Evolutionary conservation across 2,113 vertebrate genomes (phyloP).

Genomic region (Zingel zingel): DNA sequence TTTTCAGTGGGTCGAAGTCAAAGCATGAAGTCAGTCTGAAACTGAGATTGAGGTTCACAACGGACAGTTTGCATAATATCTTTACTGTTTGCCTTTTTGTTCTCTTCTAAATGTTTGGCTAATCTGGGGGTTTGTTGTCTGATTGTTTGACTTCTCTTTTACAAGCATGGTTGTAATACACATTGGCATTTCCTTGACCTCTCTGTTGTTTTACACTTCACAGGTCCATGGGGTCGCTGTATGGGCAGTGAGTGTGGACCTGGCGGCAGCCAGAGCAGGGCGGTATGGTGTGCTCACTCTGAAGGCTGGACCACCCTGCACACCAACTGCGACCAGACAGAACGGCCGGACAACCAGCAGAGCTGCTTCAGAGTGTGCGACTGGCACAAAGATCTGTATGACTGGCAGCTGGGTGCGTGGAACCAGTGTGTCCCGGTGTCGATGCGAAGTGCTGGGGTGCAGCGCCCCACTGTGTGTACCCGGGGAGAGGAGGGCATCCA

Average conservation of each 20-base stretch:
- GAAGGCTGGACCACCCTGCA: constrained; percentile 97
- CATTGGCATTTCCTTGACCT: constrained; percentile 1
- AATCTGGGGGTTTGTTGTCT: neutral
- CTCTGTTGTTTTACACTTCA: constrained; percentile 38
- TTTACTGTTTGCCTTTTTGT: neutral
- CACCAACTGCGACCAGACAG: constrained; percentile 90
- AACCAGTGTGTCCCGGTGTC: constrained; percentile 91
- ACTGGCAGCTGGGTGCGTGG: constrained; percentile 95
- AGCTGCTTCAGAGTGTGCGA: constrained; percentile 95
- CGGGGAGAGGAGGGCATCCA: constrained; percentile 95
- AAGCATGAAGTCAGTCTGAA: neutral
- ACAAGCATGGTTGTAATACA: neutral
- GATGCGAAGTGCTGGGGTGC: constrained; percentile 79
- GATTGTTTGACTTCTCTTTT: neutral
- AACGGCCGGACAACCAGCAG: constrained; percentile 93
- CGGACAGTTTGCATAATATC: too few species aligned
- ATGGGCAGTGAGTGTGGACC: constrained; percentile 98
- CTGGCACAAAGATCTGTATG: constrained; percentile 95
- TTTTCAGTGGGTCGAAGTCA: neutral
- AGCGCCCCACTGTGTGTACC: constrained; percentile 84
- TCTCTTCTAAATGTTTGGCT: neutral
- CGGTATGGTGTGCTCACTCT: constrained; percentile 95
- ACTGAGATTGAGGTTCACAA: neutral
- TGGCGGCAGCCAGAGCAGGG: constrained; percentile 94
- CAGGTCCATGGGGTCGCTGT: constrained; percentile 96